These are phyloP conservation scores for Acleris literana DNA, from an alignment of 2,888 invertebrate species.

Conservation along the genomic window DNA sequence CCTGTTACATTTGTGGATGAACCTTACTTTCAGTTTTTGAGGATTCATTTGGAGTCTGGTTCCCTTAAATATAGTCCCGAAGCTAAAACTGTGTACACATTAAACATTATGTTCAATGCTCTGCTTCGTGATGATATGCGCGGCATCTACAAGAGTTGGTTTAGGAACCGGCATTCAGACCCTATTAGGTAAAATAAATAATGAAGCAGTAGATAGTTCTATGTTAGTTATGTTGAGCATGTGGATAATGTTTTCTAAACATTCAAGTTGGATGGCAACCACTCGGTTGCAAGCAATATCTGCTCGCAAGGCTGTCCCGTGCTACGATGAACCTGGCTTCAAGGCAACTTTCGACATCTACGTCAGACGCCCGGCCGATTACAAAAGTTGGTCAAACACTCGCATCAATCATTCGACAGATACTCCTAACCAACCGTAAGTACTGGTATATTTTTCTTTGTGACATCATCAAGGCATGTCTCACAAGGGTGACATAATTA, in stretches of 20 bases:
- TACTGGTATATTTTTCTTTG: background rate
- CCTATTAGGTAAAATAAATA: conserved; percentile 49
- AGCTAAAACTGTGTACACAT: conserved; percentile 47
- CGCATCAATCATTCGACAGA: conserved; percentile 66
- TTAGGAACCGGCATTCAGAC: conserved; percentile 48
- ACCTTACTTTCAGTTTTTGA: background rate
- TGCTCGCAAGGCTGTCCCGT: conserved; percentile 89
- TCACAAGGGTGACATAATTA: background rate
- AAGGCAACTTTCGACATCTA: conserved; percentile 89
- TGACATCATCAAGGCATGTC: background rate
- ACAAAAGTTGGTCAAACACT: conserved; percentile 83
- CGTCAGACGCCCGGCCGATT: conserved; percentile 82
- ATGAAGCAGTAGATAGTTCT: no score
- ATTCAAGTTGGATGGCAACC: conserved; percentile 83
- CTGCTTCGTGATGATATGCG: conserved; percentile 69
- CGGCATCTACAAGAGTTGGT: conserved; percentile 74
- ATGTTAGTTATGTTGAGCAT: no score
- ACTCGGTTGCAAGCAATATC: conserved; percentile 88
- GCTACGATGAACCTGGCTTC: conserved; percentile 91
- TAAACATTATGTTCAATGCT: conserved; percentile 56
- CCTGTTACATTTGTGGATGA: background rate
- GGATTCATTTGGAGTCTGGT: conserved; percentile 38
- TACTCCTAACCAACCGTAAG: background rate
- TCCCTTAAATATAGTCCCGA: conserved; percentile 48
- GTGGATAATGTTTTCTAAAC: background rate